Conservation (phyloP, 2,797 vertebrate species). For the Tapirus indicus region DNA sequence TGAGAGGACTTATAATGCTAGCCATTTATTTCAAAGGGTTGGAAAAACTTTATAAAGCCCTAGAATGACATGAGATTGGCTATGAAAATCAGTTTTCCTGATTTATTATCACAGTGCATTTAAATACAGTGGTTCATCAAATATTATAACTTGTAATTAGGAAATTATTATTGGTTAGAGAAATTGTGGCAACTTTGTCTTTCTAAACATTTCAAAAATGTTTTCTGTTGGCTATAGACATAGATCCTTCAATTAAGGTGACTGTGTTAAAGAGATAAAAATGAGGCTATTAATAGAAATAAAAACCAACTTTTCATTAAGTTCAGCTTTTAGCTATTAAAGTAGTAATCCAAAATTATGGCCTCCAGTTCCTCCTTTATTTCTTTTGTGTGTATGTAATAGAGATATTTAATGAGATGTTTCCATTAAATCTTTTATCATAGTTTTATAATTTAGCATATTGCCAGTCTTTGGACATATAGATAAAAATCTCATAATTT, state of each 20-base stretch:
- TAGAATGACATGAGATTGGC: not conserved
- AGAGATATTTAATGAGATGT: not conserved
- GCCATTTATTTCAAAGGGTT: not conserved
- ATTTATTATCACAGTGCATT: not conserved
- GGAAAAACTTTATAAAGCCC: not conserved
- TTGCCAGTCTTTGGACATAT: slow-evolving; percentile 6
- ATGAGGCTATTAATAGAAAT: slow-evolving; percentile 28
- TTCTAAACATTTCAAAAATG: slow-evolving; percentile 50
- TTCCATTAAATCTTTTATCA: not conserved
- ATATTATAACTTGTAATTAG: slow-evolving; percentile 30
- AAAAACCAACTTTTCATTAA: slow-evolving; percentile 54
- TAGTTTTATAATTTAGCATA: slow-evolving; percentile 22
- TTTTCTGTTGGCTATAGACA: not conserved
- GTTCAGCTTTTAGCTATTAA: slow-evolving; percentile 46
- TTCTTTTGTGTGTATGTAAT: slow-evolving; percentile 18
- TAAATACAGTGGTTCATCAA: slow-evolving; percentile 28
- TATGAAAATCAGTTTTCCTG: slow-evolving; percentile 47
- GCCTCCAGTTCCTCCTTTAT: not conserved
- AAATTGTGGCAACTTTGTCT: slow-evolving; percentile 10
- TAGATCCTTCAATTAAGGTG: not conserved
- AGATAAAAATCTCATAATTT: slow-evolving; percentile 32
- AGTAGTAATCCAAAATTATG: not conserved
- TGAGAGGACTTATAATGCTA: not conserved
- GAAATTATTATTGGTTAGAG: slow-evolving; percentile 7
- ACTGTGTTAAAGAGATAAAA: slow-evolving; percentile 36